Evolutionary conservation across 2,888 invertebrate genomes (phyloP).

Genomic region (Tipula helvola): DNA sequence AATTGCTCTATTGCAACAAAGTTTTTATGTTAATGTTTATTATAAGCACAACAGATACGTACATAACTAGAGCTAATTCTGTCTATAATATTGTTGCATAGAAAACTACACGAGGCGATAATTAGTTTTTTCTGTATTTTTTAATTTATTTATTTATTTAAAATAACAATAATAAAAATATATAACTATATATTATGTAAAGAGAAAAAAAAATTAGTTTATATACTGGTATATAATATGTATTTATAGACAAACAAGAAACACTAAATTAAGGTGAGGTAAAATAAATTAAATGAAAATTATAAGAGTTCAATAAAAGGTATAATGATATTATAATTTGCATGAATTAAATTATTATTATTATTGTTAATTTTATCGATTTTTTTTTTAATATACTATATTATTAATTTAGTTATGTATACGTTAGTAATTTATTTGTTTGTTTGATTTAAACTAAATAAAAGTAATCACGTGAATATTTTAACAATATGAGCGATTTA

Average conservation of each 20-base stretch:
- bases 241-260: not conserved
- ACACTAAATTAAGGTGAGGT: not conserved
- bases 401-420: not conserved
- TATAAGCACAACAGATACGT: not conserved
- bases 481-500: not conserved
- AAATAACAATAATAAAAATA: not conserved
- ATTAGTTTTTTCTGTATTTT: not conserved
- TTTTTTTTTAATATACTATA: not conserved
- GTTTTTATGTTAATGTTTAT: not conserved
- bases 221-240: not conserved
- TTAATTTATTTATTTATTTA: not conserved
- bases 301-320: not conserved
- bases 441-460: not conserved
- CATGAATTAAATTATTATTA: not conserved
- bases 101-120: not conserved
- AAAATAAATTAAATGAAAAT: slow-evolving; percentile 4
- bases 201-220: not conserved
- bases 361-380: not conserved
- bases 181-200: not conserved
- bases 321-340: not conserved
- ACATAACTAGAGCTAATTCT: not conserved
- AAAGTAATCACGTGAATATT: not conserved
- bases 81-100: not conserved
- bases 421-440: not conserved
- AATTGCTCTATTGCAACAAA: not conserved